Percentiles rank a stretch among this genome's conserved stretches.
These are phyloP conservation scores for Pristionchus japonicus DNA, from an alignment of 2,888 invertebrate species.

Conservation along the genomic window DNA sequence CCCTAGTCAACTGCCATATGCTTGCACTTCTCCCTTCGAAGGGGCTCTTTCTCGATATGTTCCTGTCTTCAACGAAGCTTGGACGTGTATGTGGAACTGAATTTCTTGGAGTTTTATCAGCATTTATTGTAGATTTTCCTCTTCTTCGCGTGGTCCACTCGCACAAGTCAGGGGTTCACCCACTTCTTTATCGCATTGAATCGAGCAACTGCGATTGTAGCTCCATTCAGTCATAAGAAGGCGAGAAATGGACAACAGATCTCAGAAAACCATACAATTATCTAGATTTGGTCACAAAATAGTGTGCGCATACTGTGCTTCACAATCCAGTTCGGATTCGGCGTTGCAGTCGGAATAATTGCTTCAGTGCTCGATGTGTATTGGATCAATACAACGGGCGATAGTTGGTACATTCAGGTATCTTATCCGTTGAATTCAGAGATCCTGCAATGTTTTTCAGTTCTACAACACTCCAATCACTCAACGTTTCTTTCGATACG, in stretches of 20 bases:
- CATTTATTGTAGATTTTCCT: neutral
- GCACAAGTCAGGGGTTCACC: neutral
- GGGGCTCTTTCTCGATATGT: neutral
- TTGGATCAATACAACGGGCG: neutral
- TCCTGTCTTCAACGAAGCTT: neutral
- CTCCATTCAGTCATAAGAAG: neutral
- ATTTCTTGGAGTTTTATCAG: neutral
- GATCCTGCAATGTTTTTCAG: neutral
- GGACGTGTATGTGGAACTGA: neutral
- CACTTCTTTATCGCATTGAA: neutral
- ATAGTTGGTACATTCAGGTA: constrained; percentile 20
- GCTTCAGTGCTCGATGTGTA: neutral
- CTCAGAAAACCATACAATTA: too few relatives aligned
- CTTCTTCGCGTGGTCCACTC: neutral
- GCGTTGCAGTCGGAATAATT: neutral
- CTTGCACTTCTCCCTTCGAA: neutral
- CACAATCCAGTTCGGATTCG: neutral
- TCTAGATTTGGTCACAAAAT: neutral
- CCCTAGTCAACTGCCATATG: neutral
- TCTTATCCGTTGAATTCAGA: too few relatives aligned
- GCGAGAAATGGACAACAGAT: neutral
- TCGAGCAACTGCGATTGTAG: neutral
- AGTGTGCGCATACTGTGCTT: neutral
- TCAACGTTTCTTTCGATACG: neutral
- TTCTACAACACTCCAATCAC: neutral